These are phyloP conservation scores for Sarcophaga subvicina DNA, from an alignment of 2,888 invertebrate species.

Conservation along the genomic window DNA sequence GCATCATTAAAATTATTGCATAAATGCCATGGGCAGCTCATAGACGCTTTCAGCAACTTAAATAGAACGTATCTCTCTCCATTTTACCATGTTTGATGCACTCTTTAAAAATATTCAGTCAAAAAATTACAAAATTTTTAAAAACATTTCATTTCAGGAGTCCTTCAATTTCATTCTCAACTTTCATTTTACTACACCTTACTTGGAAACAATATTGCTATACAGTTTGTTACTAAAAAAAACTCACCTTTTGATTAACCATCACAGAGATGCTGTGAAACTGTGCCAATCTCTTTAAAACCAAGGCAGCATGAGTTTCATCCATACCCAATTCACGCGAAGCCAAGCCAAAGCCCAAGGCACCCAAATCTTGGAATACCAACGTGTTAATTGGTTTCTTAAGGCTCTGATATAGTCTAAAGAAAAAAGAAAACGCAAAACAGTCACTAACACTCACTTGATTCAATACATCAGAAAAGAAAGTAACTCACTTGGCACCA, in stretches of 20 bases:
- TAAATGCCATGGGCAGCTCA: no score
- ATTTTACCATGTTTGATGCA: no score
- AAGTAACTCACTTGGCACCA: constrained; percentile 66
- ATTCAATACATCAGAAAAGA: no score
- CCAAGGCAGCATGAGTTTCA: constrained; percentile 82
- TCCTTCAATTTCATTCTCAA: no score
- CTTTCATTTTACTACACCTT: no score
- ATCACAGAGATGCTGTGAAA: constrained; percentile 84
- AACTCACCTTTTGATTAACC: constrained; percentile 82
- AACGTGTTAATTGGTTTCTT: constrained; percentile 76
- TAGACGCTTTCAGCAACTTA: no score
- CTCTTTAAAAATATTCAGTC: no score
- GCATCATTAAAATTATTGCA: no score
- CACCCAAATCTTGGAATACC: constrained; percentile 83
- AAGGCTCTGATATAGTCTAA: constrained; percentile 65
- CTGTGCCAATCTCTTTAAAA: constrained; percentile 83
- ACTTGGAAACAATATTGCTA: no score
- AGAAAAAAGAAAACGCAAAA: background rate
- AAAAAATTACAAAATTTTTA: no score
- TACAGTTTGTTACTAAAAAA: constrained; percentile 43
- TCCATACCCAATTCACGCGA: constrained; percentile 83
- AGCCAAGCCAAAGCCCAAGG: constrained; percentile 82
- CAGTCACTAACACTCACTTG: background rate
- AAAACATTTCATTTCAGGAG: no score
- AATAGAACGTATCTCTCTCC: no score